These are phyloP conservation scores for Acrobasis repandana DNA, from an alignment of 2,888 invertebrate species.

Conservation along the genomic window DNA sequence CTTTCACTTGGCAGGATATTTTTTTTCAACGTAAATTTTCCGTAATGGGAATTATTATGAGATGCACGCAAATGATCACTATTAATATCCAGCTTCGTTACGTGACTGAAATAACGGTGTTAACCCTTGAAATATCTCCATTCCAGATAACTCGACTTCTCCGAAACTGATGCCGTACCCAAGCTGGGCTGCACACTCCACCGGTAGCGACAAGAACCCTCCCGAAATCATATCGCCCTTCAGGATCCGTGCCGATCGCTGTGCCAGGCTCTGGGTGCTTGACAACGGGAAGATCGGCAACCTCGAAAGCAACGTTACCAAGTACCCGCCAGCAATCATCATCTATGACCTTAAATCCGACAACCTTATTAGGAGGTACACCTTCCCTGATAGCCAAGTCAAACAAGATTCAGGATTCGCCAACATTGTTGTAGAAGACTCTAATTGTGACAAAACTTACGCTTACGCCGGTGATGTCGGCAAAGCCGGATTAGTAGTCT, in stretches of 20 bases:
- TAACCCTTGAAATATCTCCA: slow-evolving; percentile 24
- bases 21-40: too few species aligned
- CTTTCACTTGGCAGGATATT: too few species aligned
- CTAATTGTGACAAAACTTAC: slow-evolving; percentile 87
- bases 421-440: slow-evolving; percentile 90
- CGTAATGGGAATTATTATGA: too few species aligned
- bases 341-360: slow-evolving; percentile 89
- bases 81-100: too few species aligned
- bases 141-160: slow-evolving; percentile 85
- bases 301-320: slow-evolving; percentile 71
- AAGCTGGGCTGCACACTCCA: slow-evolving; percentile 90
- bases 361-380: slow-evolving; percentile 85
- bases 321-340: slow-evolving; percentile 84
- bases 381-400: slow-evolving; percentile 85
- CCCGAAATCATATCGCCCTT: slow-evolving; percentile 89
- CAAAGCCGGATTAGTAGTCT: slow-evolving; percentile 87
- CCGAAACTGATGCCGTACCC: slow-evolving; percentile 90
- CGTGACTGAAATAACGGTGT: background rate
- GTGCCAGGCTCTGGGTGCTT: slow-evolving; percentile 90
- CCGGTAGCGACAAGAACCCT: slow-evolving; percentile 67
- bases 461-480: slow-evolving; percentile 89
- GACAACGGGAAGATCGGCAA: slow-evolving; percentile 88
- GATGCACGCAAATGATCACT: too few species aligned
- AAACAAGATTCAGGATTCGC: slow-evolving; percentile 87
- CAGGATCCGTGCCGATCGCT: slow-evolving; percentile 88